Evolutionary conservation across 1,140 invertebrate genomes (phyloP).

Genomic region (Heliothis virescens): DNA sequence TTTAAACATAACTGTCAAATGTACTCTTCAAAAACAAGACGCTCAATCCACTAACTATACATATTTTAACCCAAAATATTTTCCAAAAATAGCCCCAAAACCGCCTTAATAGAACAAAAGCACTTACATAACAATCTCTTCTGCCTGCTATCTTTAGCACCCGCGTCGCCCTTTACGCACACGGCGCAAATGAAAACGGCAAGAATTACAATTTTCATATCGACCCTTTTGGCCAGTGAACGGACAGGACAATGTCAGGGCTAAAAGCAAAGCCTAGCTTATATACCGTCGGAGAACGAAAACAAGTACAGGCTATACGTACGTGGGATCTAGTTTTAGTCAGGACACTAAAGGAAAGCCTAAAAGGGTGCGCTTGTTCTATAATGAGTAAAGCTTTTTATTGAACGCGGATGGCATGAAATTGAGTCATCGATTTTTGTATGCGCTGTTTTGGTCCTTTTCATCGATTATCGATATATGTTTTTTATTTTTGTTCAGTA

Average conservation of each 20-base stretch:
- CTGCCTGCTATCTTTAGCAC: conserved; percentile 32
- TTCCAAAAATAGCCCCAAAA: not conserved
- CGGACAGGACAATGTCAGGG: conserved; percentile 79
- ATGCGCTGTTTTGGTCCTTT: not conserved
- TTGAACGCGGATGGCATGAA: not conserved
- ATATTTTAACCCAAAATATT: too few relatives aligned
- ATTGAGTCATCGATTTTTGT: conserved; percentile 36
- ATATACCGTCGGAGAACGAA: conserved; percentile 72
- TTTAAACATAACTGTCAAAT: too few relatives aligned
- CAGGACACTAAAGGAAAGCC: conserved; percentile 68
- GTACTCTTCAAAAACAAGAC: too few relatives aligned
- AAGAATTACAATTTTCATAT: conserved; percentile 65
- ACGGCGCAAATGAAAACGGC: conserved; percentile 54
- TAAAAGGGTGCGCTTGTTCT: conserved; percentile 76
- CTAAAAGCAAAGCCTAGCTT: conserved; percentile 76
- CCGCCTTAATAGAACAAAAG: not conserved
- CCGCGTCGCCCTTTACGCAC: conserved; percentile 26
- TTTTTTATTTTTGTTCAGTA: too few relatives aligned
- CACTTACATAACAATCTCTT: conserved; percentile 64
- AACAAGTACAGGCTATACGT: conserved; percentile 73
- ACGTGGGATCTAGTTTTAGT: conserved; percentile 77
- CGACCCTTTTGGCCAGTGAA: conserved; percentile 56
- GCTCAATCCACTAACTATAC: too few relatives aligned
- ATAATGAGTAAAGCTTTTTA: conserved; percentile 40
- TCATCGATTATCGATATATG: not conserved